A percentile compares a stretch with the other conserved stretches of the same genome.
Evolutionary conservation across 2,113 vertebrate species (phyloP).

Genomic region (Pygoscelis adeliae): DNA sequence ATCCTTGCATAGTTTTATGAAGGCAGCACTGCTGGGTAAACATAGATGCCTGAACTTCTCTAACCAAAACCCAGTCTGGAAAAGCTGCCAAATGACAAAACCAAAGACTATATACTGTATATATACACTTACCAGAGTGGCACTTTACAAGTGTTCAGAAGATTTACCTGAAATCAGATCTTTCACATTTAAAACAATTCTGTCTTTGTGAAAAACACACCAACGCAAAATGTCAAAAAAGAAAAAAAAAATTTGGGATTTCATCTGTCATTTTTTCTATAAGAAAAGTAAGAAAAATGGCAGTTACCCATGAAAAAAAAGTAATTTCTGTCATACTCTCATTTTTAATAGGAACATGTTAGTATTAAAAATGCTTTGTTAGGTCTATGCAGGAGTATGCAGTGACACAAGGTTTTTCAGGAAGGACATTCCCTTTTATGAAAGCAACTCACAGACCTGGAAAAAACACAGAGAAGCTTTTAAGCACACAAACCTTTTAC

Average conservation of each 20-base stretch:
- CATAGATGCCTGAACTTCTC: neutral
- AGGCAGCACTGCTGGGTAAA: neutral
- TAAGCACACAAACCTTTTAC: neutral
- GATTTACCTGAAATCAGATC: neutral
- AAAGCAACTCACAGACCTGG: neutral
- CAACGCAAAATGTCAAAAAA: neutral
- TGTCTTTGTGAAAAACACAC: neutral
- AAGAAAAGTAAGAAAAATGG: neutral
- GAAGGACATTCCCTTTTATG: neutral
- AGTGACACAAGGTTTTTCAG: neutral
- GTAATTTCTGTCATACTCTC: neutral
- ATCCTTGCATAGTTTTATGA: neutral
- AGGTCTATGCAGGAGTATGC: neutral
- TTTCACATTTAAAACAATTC: neutral
- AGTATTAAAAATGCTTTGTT: neutral
- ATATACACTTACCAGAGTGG: neutral
- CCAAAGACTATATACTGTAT: neutral
- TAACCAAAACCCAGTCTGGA: neutral
- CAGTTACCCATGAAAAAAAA: neutral
- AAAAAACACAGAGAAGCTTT: neutral
- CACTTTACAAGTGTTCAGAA: neutral
- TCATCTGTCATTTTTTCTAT: neutral
- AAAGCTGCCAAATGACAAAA: neutral
- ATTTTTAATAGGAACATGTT: neutral
- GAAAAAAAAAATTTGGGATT: neutral